A percentile compares a stretch with the other conserved stretches of the same genome.
These are phyloP conservation scores for Eulemur rufifrons DNA, from an alignment of 2,113 vertebrate species.

Conservation along the genomic window DNA sequence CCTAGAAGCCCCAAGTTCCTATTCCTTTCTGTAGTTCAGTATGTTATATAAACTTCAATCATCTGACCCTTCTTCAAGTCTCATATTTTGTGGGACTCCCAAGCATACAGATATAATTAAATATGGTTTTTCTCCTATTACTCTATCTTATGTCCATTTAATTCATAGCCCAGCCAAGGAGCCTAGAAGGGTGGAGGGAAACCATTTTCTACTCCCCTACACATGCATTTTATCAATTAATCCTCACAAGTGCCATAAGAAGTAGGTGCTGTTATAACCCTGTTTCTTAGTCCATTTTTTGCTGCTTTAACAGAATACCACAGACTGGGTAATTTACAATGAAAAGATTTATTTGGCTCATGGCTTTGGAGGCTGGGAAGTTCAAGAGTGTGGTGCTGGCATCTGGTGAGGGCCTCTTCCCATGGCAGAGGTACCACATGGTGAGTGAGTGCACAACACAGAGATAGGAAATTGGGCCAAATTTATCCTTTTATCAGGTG, in stretches of 20 bases:
- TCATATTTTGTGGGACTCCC: background rate
- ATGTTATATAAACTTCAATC: background rate
- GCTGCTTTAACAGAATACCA: background rate
- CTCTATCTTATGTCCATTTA: background rate
- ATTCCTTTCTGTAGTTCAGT: background rate
- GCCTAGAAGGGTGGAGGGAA: background rate
- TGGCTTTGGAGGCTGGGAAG: background rate
- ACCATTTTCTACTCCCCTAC: background rate
- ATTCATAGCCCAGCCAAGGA: background rate
- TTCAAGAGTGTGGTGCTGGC: background rate
- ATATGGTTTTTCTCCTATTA: background rate
- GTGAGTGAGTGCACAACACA: background rate
- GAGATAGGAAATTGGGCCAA: background rate
- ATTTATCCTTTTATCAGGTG: background rate
- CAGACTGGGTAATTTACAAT: background rate
- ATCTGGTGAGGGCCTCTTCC: background rate
- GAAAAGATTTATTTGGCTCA: background rate
- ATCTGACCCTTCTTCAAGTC: background rate
- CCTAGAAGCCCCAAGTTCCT: background rate
- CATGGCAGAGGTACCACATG: background rate
- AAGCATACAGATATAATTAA: background rate
- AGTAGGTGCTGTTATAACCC: background rate
- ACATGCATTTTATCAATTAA: constrained; percentile 12
- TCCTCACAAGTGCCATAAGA: background rate
- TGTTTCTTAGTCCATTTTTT: background rate